These are phyloP conservation scores for Scytalopus superciliaris DNA, from an alignment of 2,113 vertebrate species.

Conservation along the genomic window DNA sequence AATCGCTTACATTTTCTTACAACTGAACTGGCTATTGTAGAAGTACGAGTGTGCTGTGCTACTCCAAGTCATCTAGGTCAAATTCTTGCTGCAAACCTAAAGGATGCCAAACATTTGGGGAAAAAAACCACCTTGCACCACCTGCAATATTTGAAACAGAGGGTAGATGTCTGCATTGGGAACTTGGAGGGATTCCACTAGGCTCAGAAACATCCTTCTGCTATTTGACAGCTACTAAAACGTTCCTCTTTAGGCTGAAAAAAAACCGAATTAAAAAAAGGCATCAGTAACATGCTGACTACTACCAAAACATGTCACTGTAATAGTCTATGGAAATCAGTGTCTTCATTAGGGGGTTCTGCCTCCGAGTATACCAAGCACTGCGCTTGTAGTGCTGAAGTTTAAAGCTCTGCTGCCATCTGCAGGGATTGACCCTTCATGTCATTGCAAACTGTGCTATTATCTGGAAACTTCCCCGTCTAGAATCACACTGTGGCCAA, in stretches of 20 bases:
- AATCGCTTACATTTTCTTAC: background rate
- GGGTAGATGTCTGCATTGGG: background rate
- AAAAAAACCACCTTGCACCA: background rate
- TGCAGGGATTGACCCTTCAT: conserved; percentile 57
- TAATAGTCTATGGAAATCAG: background rate
- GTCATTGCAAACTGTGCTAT: rapidly evolving
- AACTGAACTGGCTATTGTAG: background rate
- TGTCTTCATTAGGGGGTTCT: background rate
- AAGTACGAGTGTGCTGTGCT: background rate
- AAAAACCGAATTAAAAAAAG: too few relatives aligned
- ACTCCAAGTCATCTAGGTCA: background rate
- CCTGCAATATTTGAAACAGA: background rate
- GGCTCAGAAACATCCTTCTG: background rate
- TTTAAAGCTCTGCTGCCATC: conserved; percentile 76
- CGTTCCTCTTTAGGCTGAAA: background rate
- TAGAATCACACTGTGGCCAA: background rate
- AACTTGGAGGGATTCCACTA: background rate
- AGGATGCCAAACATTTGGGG: background rate
- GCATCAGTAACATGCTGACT: background rate
- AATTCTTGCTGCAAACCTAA: background rate
- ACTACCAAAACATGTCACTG: background rate
- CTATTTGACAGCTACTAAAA: background rate
- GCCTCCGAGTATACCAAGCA: background rate
- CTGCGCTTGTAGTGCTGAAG: background rate
- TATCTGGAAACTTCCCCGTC: background rate